Evolutionary conservation across 2,113 vertebrate genomes (phyloP).

Genomic region (Peromyscus maniculatus): DNA sequence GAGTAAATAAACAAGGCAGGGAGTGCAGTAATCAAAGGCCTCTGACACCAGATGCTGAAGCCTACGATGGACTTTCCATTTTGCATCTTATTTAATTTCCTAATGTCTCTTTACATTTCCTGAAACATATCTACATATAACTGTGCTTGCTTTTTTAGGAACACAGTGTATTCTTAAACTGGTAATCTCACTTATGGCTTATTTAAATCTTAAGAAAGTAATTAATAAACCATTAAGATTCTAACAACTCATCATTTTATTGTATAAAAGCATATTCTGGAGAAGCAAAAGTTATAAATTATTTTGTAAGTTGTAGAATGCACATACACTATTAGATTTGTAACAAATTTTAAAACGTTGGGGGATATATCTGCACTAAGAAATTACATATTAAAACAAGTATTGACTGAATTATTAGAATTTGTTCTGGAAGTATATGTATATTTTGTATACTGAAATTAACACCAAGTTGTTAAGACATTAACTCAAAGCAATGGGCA

Average conservation of each 20-base stretch:
- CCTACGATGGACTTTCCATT: neutral
- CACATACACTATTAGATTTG: neutral
- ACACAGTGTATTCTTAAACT: neutral
- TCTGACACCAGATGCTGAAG: neutral
- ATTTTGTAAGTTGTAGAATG: slow-evolving; percentile 29
- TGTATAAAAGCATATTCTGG: slow-evolving; percentile 45
- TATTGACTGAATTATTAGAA: slow-evolving; percentile 39
- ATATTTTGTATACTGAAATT: slow-evolving; percentile 21
- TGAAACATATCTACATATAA: slow-evolving; percentile 19
- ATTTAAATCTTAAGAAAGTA: slow-evolving; percentile 39
- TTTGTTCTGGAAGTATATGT: neutral
- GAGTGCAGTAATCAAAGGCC: neutral
- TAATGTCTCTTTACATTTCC: neutral
- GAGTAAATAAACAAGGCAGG: neutral
- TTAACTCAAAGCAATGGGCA: slow-evolving; percentile 21
- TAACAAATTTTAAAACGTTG: slow-evolving; percentile 40
- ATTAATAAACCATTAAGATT: neutral
- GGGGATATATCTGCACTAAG: neutral
- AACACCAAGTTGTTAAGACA: slow-evolving; percentile 24
- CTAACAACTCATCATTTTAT: slow-evolving; percentile 51
- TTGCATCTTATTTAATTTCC: neutral
- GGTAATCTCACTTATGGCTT: slow-evolving; percentile 40
- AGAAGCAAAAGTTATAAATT: neutral
- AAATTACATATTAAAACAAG: slow-evolving; percentile 40
- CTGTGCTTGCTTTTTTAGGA: neutral